Conservation (phyloP, 2,888 invertebrate species). For the Eulithis prunata region DNA sequence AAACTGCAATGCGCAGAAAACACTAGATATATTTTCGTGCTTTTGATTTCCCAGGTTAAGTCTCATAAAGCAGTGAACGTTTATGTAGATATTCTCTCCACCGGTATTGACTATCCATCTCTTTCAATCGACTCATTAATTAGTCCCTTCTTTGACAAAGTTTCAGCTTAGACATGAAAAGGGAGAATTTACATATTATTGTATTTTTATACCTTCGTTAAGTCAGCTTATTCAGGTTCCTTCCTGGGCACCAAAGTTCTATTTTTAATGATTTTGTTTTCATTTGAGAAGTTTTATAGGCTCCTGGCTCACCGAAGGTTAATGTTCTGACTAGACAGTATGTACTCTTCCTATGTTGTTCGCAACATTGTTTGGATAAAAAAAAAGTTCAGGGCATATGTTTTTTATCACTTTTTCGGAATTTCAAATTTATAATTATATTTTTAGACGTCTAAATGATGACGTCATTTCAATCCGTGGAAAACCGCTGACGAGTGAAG, state of each 20-base stretch:
- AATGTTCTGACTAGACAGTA: no score
- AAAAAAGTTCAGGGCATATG: no score
- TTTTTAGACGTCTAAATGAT: no score
- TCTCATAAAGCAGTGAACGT: neutral
- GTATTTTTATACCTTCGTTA: conserved; percentile 80
- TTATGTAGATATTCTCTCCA: neutral
- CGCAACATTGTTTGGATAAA: no score
- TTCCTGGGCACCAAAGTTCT: conserved; percentile 34
- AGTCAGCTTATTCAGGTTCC: conserved; percentile 52
- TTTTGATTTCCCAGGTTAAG: neutral
- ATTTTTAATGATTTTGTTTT: conserved; percentile 34
- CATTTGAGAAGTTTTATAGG: conserved; percentile 30
- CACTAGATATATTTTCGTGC: neutral
- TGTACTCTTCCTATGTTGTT: no score
- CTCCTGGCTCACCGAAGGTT: neutral
- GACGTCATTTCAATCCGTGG: conserved; percentile 5
- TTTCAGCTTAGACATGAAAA: conserved; percentile 69
- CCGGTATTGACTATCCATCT: conserved; percentile 44
- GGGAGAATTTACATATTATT: conserved; percentile 81
- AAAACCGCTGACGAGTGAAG: conserved; percentile 48
- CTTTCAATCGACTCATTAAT: conserved; percentile 68
- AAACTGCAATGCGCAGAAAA: no score
- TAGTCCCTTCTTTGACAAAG: conserved; percentile 70
- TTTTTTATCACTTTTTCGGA: no score
- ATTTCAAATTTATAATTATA: no score